Evolutionary conservation across 1,140 invertebrate genomes (phyloP).

Genomic region (Procambarus clarkii): DNA sequence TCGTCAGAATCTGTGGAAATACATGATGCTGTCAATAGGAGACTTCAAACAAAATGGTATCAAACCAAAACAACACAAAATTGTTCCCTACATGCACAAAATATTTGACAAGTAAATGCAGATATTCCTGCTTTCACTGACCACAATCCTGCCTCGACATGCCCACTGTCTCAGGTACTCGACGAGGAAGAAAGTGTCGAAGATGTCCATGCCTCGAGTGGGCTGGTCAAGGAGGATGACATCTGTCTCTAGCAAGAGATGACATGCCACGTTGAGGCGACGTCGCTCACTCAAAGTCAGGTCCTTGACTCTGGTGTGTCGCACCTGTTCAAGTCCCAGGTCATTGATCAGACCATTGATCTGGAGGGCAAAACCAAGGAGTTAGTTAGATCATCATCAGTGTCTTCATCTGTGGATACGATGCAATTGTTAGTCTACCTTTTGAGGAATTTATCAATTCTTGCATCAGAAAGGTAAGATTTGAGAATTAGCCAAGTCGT

Average conservation of each 20-base stretch:
- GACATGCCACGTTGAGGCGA: conserved; percentile 90
- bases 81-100: no score
- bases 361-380: conserved; percentile 75
- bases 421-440: no score
- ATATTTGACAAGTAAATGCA: no score
- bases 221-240: conserved; percentile 86
- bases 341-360: conserved; percentile 92
- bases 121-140: conserved; percentile 23
- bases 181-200: conserved; percentile 95
- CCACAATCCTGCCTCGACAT: conserved; percentile 80
- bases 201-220: conserved; percentile 95
- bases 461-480: no score
- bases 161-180: conserved; percentile 97
- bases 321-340: conserved; percentile 89
- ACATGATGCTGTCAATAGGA: neutral
- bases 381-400: no score
- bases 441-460: no score
- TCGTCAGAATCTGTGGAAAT: conserved; percentile 82
- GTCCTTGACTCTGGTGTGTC: conserved; percentile 84
- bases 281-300: conserved; percentile 91
- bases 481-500: no score
- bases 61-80: no score
- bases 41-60: no score
- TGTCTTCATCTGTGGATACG: no score
- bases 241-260: conserved; percentile 83